Conservation (phyloP, 2,113 vertebrate species). For the Gymnocephalus cernua region DNA sequence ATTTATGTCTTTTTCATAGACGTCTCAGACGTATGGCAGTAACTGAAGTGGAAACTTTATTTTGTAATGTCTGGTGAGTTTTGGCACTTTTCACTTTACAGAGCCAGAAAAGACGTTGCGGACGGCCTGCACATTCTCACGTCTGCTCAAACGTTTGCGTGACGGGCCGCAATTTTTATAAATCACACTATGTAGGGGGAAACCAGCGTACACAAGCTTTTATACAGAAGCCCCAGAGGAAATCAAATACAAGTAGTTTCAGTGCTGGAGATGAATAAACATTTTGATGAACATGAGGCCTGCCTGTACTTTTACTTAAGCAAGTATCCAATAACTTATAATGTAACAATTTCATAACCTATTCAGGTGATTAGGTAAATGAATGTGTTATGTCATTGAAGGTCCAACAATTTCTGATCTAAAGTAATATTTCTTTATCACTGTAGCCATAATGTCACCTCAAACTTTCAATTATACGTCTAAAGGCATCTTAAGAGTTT, state of each 20-base stretch:
- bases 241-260: background rate
- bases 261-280: constrained; percentile 1
- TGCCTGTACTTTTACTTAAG: background rate
- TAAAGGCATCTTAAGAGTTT: background rate
- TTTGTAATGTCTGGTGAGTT: no score
- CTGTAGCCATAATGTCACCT: background rate
- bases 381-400: background rate
- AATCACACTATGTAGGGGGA: no score
- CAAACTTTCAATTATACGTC: background rate
- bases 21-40: no score
- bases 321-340: background rate
- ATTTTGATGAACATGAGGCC: background rate
- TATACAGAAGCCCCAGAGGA: background rate
- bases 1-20: no score
- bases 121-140: no score
- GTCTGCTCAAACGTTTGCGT: no score
- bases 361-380: background rate
- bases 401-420: background rate
- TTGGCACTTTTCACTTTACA: no score
- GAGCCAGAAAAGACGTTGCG: no score
- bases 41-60: no score
- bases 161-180: no score
- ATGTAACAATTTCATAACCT: background rate
- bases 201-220: no score
- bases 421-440: background rate